These are phyloP conservation scores for Choloepus hoffmanni DNA, from an alignment of 2,113 vertebrate genomes.

Conservation along the genomic window DNA sequence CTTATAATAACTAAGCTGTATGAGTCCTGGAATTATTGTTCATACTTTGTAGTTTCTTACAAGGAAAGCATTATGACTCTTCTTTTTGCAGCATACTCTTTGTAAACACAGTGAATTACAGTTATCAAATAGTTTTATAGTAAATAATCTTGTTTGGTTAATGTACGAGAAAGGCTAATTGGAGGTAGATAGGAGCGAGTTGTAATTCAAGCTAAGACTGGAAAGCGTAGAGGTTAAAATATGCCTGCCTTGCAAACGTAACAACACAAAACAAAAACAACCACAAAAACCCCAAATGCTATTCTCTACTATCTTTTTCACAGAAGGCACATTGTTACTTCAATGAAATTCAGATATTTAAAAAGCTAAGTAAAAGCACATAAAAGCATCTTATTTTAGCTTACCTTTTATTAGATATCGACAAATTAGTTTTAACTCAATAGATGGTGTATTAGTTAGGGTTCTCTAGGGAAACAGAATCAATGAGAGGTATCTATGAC, in stretches of 20 bases:
- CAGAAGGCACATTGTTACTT: neutral
- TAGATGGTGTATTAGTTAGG: neutral
- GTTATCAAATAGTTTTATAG: constrained; percentile 44
- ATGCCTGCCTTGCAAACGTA: neutral
- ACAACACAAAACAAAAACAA: neutral
- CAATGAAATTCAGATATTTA: neutral
- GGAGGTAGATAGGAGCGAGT: neutral
- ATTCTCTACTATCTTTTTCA: neutral
- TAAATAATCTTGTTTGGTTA: constrained; percentile 14
- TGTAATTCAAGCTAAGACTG: neutral
- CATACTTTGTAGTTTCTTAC: constrained; percentile 67
- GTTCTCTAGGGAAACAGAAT: no score
- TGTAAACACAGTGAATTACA: constrained; percentile 63
- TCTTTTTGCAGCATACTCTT: constrained; percentile 67
- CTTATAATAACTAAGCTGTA: constrained; percentile 75
- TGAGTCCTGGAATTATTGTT: constrained; percentile 76
- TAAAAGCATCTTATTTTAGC: neutral
- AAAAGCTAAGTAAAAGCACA: neutral
- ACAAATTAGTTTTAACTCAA: constrained; percentile 29
- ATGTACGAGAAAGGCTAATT: neutral
- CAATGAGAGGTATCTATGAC: no score
- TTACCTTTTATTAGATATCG: neutral
- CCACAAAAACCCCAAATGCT: neutral
- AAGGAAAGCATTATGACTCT: constrained; percentile 70
- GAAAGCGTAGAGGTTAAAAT: neutral